Conservation (phyloP, 2,888 invertebrate species). For the Mamestra brassicae region DNA sequence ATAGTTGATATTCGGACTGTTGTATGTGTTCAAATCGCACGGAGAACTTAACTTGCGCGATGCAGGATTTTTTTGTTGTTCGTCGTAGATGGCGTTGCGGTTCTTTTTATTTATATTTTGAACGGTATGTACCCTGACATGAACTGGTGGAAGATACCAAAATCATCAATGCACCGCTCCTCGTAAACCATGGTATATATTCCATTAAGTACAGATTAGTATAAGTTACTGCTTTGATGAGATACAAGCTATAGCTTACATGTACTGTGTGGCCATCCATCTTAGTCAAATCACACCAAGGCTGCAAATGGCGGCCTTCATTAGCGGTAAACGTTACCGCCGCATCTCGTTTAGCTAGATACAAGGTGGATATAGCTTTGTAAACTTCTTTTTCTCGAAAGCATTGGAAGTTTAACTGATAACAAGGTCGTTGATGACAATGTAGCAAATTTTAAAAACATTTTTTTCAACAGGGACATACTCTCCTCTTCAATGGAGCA, state of each 20-base stretch:
- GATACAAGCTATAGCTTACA: background rate
- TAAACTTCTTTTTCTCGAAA: background rate
- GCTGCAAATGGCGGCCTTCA: background rate
- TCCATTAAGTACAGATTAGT: background rate
- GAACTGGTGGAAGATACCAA: too few relatives aligned
- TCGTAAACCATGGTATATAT: background rate
- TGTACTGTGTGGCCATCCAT: background rate
- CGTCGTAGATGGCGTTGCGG: too few relatives aligned
- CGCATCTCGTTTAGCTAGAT: background rate
- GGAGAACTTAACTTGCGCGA: too few relatives aligned
- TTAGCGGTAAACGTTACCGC: background rate
- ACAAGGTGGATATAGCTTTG: background rate
- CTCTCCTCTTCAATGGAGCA: slow-evolving; percentile 94
- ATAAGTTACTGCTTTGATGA: background rate
- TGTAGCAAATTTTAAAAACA: background rate
- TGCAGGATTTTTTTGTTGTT: too few relatives aligned
- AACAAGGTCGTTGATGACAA: background rate
- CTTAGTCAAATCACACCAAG: background rate
- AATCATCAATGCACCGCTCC: too few relatives aligned
- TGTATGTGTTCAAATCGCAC: too few relatives aligned
- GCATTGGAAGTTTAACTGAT: background rate
- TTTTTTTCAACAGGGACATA: slow-evolving; percentile 93
- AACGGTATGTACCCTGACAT: too few relatives aligned
- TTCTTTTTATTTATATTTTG: too few relatives aligned
- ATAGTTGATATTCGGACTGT: too few relatives aligned